Conservation (phyloP, 2,888 invertebrate genomes). For the Netelia inedita region DNA sequence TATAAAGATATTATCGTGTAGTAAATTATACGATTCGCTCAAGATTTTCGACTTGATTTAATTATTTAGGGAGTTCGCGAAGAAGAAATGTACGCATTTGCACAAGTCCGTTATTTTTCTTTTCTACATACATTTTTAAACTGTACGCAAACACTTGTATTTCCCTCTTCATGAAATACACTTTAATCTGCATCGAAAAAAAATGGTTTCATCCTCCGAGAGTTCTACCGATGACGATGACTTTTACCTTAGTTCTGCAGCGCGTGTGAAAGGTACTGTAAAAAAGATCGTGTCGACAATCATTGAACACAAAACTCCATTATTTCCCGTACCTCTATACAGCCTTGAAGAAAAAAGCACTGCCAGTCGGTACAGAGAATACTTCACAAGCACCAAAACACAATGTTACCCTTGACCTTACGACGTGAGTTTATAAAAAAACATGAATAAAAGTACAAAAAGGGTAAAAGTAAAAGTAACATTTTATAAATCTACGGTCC, state of each 20-base stretch:
- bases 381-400: background rate
- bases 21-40: too few species aligned
- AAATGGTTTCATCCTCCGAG: constrained; percentile 49
- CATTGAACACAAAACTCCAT: background rate
- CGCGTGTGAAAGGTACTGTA: constrained; percentile 63
- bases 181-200: background rate
- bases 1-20: too few species aligned
- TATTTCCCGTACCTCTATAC: background rate
- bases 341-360: constrained; percentile 58
- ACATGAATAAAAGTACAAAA: background rate
- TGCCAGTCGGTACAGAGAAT: background rate
- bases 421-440: constrained; percentile 9
- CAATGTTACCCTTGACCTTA: background rate
- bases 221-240: constrained; percentile 67
- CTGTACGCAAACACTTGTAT: background rate
- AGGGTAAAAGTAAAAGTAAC: background rate
- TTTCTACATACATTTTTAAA: too few species aligned
- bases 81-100: too few species aligned
- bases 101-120: too few species aligned
- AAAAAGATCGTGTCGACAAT: background rate
- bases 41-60: too few species aligned
- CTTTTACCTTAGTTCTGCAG: constrained; percentile 62
- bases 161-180: background rate
- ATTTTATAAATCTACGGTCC: background rate
- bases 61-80: too few species aligned